These are phyloP conservation scores for Microcaecilia unicolor DNA, from an alignment of 2,797 vertebrate species.

Conservation along the genomic window DNA sequence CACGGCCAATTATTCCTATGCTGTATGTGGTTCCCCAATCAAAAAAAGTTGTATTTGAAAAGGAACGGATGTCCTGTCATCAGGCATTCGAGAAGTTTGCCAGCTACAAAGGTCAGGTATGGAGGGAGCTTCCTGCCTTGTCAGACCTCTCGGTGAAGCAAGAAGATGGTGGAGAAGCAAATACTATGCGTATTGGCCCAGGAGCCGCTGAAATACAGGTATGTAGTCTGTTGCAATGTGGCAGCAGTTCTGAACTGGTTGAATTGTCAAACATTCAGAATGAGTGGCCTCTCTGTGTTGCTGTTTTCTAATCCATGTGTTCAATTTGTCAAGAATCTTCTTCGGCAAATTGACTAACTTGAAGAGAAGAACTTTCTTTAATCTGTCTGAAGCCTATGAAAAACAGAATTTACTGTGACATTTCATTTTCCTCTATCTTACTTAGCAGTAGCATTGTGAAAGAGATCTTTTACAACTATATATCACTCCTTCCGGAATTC, in stretches of 20 bases:
- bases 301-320: too few relatives aligned
- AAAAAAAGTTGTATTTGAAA: conserved; percentile 42
- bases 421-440: too few relatives aligned
- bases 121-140: conserved; percentile 16
- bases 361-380: too few relatives aligned
- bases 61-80: conserved; percentile 60
- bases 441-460: too few relatives aligned
- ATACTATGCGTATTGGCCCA: not conserved
- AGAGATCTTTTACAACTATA: too few relatives aligned
- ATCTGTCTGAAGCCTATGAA: too few relatives aligned
- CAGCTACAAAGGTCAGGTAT: conserved; percentile 20
- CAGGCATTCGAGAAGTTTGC: conserved; percentile 71
- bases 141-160: conserved; percentile 20
- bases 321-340: too few relatives aligned
- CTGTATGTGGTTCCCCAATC: conserved; percentile 53
- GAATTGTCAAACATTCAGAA: too few relatives aligned
- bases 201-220: conserved; percentile 11
- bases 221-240: not conserved
- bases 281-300: too few relatives aligned
- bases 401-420: too few relatives aligned
- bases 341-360: too few relatives aligned
- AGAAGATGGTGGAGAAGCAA: conserved; percentile 11
- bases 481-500: too few relatives aligned
- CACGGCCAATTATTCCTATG: conserved; percentile 55
- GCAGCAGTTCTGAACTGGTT: not conserved